These are phyloP conservation scores for Drosophila stalkeri DNA, from an alignment of 2,888 invertebrate species.

Conservation along the genomic window DNA sequence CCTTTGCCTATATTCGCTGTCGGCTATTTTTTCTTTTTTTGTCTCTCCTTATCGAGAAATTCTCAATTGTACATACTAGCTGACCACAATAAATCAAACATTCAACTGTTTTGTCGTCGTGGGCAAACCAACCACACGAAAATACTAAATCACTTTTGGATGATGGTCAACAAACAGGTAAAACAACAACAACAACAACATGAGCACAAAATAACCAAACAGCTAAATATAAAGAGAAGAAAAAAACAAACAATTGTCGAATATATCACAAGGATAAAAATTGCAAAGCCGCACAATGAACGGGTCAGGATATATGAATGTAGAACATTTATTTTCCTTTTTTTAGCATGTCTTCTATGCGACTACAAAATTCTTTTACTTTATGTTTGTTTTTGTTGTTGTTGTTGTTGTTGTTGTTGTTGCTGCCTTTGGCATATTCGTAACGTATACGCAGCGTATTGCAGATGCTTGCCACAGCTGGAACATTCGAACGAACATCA, in stretches of 20 bases:
- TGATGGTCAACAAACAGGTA: constrained; percentile 39
- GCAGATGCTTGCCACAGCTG: constrained; percentile 29
- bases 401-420: constrained; percentile 1
- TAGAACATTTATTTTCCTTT: constrained; percentile 13
- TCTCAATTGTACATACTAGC: constrained; percentile 28
- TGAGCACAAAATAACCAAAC: constrained; percentile 5
- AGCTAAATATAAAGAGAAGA: background rate
- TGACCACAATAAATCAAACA: constrained; percentile 68
- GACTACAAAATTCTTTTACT: constrained; percentile 7
- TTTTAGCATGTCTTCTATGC: constrained; percentile 9
- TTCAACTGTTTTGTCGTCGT: constrained; percentile 69
- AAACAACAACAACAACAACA: constrained; percentile 20
- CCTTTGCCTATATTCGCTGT: constrained; percentile 11
- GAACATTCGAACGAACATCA: constrained; percentile 40
- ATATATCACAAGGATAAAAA: constrained; percentile 22
- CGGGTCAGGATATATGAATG: constrained; percentile 15
- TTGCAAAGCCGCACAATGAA: constrained; percentile 35
- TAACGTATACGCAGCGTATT: constrained; percentile 61
- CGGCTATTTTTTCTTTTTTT: background rate
- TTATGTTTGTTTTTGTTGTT: no score
- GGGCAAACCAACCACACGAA: constrained; percentile 45
- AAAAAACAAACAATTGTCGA: constrained; percentile 13
- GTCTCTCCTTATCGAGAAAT: constrained; percentile 35
- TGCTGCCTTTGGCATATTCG: constrained; percentile 29
- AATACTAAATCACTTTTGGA: constrained; percentile 53